Conservation (phyloP, 2,888 invertebrate species). For the Agriopis marginaria region DNA sequence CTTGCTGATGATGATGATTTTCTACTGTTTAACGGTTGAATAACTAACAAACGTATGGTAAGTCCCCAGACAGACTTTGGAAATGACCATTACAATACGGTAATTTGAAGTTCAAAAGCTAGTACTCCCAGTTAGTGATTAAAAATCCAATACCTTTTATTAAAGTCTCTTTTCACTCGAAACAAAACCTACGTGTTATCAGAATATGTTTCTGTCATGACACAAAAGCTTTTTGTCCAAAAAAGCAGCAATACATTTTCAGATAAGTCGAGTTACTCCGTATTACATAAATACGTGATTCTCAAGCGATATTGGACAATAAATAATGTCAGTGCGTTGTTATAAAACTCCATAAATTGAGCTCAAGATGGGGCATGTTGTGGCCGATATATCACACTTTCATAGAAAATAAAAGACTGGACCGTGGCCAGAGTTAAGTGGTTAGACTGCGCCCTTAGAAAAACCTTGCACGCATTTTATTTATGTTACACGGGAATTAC, state of each 20-base stretch:
- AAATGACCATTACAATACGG: no score
- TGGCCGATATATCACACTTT: slow-evolving; percentile 29
- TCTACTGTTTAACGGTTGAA: no score
- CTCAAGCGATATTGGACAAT: slow-evolving; percentile 40
- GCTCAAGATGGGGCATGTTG: slow-evolving; percentile 28
- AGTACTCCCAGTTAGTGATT: no score
- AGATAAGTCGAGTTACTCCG: slow-evolving; percentile 16
- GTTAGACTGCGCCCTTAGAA: background rate
- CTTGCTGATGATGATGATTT: no score
- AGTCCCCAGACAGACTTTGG: no score
- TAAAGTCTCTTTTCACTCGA: slow-evolving; percentile 1
- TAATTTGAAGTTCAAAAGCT: no score
- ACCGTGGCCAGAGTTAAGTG: slow-evolving; percentile 6
- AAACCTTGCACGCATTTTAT: background rate
- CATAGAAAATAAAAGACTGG: slow-evolving; percentile 20
- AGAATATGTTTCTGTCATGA: background rate
- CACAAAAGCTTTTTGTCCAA: slow-evolving; percentile 6
- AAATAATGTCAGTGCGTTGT: slow-evolving; percentile 40
- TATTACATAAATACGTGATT: slow-evolving; percentile 26
- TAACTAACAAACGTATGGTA: no score
- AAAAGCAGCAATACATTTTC: slow-evolving; percentile 20
- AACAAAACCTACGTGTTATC: slow-evolving; percentile 7
- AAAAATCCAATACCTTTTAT: background rate
- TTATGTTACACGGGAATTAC: no score
- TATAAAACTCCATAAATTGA: slow-evolving; percentile 43